Conservation (phyloP, 2,888 invertebrate species). For the Torymus tubicola region DNA sequence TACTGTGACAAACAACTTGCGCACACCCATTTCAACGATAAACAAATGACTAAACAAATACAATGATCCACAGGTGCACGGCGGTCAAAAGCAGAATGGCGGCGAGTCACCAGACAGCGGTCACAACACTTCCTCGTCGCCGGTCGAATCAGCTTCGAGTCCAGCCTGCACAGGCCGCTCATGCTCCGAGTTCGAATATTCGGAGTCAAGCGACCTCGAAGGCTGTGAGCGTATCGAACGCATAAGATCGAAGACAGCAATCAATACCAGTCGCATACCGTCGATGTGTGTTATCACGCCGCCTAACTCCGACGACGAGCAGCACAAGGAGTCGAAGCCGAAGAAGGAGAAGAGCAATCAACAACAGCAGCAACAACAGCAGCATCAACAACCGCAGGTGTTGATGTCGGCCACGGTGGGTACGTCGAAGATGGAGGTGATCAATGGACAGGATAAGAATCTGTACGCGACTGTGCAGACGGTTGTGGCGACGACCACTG, state of each 20-base stretch:
- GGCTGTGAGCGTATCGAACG: constrained; percentile 92
- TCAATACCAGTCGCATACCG: constrained; percentile 91
- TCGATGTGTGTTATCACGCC: constrained; percentile 95
- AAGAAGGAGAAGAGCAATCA: constrained; percentile 62
- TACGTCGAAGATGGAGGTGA: constrained; percentile 74
- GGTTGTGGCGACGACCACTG: constrained; percentile 60
- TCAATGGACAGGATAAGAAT: constrained; percentile 74
- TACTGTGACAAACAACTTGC: too few species aligned
- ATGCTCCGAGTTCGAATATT: constrained; percentile 88
- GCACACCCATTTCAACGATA: too few species aligned
- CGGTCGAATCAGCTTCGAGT: constrained; percentile 86
- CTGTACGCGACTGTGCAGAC: constrained; percentile 74
- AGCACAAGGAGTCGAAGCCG: constrained; percentile 70
- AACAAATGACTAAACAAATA: too few species aligned
- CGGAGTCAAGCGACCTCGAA: constrained; percentile 91
- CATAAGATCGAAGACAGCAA: constrained; percentile 90
- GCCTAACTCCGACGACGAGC: constrained; percentile 90
- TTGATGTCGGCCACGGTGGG: constrained; percentile 74
- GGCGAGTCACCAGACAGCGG: constrained; percentile 89
- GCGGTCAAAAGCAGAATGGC: constrained; percentile 78
- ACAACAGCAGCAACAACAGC: constrained; percentile 63
- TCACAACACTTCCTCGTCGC: constrained; percentile 88
- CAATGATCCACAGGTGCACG: constrained; percentile 68
- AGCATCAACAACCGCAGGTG: constrained; percentile 65
- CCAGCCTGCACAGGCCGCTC: constrained; percentile 83